These are phyloP conservation scores for Hirtodrosophila histrioides DNA, from an alignment of 2,888 invertebrate genomes.

Conservation along the genomic window DNA sequence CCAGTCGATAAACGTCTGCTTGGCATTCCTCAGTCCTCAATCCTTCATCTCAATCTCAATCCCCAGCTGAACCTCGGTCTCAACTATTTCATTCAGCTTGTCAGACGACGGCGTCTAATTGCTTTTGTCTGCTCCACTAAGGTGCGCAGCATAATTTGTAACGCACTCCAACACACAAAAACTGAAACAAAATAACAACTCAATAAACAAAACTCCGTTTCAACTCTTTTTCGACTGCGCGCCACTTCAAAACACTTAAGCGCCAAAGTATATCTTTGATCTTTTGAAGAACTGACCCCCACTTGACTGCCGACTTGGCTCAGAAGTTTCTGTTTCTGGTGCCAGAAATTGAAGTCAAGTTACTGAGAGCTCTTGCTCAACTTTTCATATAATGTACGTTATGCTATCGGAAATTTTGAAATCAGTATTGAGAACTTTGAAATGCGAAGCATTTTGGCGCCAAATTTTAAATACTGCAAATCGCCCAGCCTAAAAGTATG, in stretches of 20 bases:
- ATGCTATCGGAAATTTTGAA: too few species aligned
- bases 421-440: too few species aligned
- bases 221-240: conserved; percentile 37
- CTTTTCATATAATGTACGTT: too few species aligned
- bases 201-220: conserved; percentile 60
- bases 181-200: conserved; percentile 60
- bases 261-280: conserved; percentile 75
- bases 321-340: conserved; percentile 25
- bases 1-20: conserved; percentile 57
- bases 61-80: conserved; percentile 32
- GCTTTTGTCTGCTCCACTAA: conserved; percentile 79
- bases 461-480: background rate
- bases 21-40: conserved; percentile 45
- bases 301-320: conserved; percentile 67
- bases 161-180: conserved; percentile 48
- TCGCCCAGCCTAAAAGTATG: conserved; percentile 5
- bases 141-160: conserved; percentile 72
- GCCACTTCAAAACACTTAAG: conserved; percentile 72
- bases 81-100: conserved; percentile 74
- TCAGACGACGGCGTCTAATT: conserved; percentile 77
- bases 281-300: conserved; percentile 70
- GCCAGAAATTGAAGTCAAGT: background rate
- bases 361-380: too few species aligned
- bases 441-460: background rate
- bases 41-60: conserved; percentile 50